phyloP scores from a whole-genome alignment of 2,888 invertebrate genomes.

The Caenorhabditis sp. region DNA sequence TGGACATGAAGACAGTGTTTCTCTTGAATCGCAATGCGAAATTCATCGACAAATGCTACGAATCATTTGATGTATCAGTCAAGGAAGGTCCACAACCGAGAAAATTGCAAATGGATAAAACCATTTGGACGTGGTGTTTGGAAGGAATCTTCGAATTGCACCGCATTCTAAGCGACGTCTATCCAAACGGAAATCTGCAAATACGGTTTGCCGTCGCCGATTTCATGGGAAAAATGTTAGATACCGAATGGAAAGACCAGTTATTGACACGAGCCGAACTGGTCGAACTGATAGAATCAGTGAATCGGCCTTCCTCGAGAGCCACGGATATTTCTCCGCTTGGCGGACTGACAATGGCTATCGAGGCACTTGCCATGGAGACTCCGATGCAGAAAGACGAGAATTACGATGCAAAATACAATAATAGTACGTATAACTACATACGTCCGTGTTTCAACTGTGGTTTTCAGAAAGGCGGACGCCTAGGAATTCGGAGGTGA shows the following conservation, averaged over 20 bases:
- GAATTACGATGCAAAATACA: conserved; percentile 23
- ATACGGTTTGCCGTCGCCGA: conserved; percentile 46
- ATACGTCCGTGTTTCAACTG: background rate
- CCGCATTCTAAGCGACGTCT: conserved; percentile 95
- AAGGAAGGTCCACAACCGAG: conserved; percentile 41
- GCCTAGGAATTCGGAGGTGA: conserved; percentile 22
- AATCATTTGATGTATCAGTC: conserved; percentile 29
- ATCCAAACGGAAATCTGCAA: conserved; percentile 81
- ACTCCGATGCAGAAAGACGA: conserved; percentile 18
- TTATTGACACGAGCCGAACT: conserved; percentile 20
- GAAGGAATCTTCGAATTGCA: conserved; percentile 96
- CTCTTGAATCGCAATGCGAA: conserved; percentile 94
- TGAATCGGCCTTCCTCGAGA: background rate
- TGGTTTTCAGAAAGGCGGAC: conserved; percentile 11
- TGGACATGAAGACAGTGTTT: conserved; percentile 89
- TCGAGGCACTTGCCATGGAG: conserved; percentile 43
- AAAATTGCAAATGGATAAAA: conserved; percentile 84
- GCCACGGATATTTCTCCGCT: conserved; percentile 11
- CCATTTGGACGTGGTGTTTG: conserved; percentile 95
- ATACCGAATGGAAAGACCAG: conserved; percentile 21
- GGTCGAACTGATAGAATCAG: background rate
- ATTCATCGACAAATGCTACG: conserved; percentile 84
- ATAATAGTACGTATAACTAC: background rate
- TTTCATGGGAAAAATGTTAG: conserved; percentile 35
- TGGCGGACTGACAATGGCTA: conserved; percentile 42